Percentiles rank a stretch among this genome's conserved stretches.
Evolutionary conservation across 92 coral and sea anemone species (phyloP).

Genomic region (Paramuricea clavata): DNA sequence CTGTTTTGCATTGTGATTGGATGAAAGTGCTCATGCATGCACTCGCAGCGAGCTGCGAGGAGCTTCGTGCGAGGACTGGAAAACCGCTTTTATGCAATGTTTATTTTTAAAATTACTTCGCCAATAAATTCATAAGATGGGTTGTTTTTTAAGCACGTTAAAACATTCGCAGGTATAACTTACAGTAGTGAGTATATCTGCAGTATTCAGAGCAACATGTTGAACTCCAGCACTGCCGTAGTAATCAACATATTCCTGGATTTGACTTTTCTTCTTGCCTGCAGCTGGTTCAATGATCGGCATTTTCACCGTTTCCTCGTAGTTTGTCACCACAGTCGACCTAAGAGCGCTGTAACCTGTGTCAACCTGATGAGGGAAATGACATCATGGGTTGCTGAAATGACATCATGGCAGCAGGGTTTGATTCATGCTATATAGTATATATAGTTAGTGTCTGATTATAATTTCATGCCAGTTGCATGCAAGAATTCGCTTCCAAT

Average conservation of each 20-base stretch:
- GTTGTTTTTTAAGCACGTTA: too few relatives aligned
- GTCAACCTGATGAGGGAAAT: conserved; percentile 64
- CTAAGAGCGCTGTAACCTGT: conserved; percentile 92
- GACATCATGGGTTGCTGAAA: background rate
- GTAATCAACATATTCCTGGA: conserved; percentile 93
- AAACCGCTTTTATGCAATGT: too few relatives aligned
- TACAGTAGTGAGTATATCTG: conserved; percentile 83
- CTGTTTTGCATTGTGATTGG: too few relatives aligned
- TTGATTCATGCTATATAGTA: too few relatives aligned
- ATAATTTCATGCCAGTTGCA: too few relatives aligned
- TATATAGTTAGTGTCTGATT: too few relatives aligned
- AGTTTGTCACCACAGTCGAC: conserved; percentile 93
- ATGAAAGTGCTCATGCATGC: too few relatives aligned
- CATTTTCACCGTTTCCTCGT: conserved; percentile 92
- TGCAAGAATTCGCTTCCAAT: too few relatives aligned
- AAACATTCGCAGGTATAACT: conserved; percentile 11
- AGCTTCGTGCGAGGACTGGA: too few relatives aligned
- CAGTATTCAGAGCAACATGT: conserved; percentile 93
- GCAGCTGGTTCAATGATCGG: conserved; percentile 98
- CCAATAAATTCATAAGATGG: too few relatives aligned
- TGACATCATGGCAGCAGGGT: background rate
- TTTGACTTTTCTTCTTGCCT: conserved; percentile 89
- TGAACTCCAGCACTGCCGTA: conserved; percentile 96
- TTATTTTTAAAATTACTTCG: too few relatives aligned
- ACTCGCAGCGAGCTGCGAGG: too few relatives aligned